Evolutionary conservation across 2,113 vertebrate species (phyloP).

Genomic region (Chionodraco myersi): DNA sequence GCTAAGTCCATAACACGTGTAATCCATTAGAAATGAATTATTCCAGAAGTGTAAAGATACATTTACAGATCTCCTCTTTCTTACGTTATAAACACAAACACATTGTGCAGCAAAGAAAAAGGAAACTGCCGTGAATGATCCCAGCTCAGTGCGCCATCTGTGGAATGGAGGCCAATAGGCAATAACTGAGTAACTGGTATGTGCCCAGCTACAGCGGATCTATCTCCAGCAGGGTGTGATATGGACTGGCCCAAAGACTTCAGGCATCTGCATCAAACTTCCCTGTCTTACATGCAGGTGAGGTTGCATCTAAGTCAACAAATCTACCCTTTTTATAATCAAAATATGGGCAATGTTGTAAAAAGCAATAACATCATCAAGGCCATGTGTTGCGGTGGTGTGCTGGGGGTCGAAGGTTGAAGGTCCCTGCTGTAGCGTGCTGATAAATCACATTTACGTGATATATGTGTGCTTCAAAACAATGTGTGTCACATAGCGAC

Average conservation of each 20-base stretch:
- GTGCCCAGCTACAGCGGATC: conserved; percentile 1
- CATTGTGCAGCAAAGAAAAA: neutral
- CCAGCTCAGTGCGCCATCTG: conserved; percentile 17
- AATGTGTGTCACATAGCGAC: too few relatives aligned
- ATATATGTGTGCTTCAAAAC: too few relatives aligned
- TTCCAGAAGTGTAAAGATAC: neutral
- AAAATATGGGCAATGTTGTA: neutral
- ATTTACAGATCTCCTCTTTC: neutral
- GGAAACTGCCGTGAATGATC: conserved; percentile 1
- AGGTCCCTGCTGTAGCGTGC: conserved; percentile 10
- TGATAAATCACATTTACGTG: neutral
- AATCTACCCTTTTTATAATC: neutral
- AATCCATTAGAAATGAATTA: too few relatives aligned
- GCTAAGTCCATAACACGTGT: neutral
- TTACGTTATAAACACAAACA: neutral
- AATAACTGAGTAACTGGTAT: conserved; percentile 18
- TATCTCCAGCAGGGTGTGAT: conserved; percentile 13
- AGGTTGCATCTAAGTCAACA: neutral
- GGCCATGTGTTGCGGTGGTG: neutral
- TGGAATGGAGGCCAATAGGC: neutral
- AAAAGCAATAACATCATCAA: conserved; percentile 3
- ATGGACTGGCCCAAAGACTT: conserved; percentile 15
- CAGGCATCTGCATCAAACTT: conserved; percentile 16
- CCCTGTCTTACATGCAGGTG: neutral
- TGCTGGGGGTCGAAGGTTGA: neutral